Conservation (phyloP, 2,797 vertebrate species). For the Tragopan temminckii region DNA sequence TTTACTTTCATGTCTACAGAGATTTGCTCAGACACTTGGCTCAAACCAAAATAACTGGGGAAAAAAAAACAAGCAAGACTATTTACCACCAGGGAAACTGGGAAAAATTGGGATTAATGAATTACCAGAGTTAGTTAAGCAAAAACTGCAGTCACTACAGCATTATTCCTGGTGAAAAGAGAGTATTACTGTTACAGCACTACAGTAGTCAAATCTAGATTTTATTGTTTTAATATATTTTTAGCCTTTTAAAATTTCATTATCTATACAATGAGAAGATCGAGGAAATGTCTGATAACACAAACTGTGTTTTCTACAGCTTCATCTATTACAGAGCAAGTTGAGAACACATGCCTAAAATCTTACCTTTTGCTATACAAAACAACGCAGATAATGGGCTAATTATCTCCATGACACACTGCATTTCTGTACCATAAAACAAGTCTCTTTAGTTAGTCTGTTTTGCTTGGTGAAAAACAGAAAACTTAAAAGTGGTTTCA, state of each 20-base stretch:
- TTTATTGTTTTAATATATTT: not conserved
- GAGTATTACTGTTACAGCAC: not conserved
- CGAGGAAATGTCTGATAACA: not conserved
- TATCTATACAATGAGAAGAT: not conserved
- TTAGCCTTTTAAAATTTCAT: not conserved
- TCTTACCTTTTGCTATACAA: not conserved
- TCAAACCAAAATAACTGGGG: not conserved
- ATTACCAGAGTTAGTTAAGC: not conserved
- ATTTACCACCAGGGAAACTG: not conserved
- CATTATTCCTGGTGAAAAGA: not conserved
- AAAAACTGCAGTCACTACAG: not conserved
- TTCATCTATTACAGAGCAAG: not conserved
- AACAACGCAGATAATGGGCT: not conserved
- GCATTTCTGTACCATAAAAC: not conserved
- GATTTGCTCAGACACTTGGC: not conserved
- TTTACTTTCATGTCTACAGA: not conserved
- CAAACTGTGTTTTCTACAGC: not conserved
- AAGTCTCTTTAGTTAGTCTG: not conserved
- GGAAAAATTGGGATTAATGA: not conserved
- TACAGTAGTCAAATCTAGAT: not conserved
- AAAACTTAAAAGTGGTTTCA: not conserved
- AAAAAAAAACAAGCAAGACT: not conserved
- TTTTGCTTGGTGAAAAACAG: not conserved
- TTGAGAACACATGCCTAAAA: accelerated
- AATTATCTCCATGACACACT: not conserved